Evolutionary conservation across 2,888 invertebrate genomes (phyloP).

Genomic region (Antitype chi): DNA sequence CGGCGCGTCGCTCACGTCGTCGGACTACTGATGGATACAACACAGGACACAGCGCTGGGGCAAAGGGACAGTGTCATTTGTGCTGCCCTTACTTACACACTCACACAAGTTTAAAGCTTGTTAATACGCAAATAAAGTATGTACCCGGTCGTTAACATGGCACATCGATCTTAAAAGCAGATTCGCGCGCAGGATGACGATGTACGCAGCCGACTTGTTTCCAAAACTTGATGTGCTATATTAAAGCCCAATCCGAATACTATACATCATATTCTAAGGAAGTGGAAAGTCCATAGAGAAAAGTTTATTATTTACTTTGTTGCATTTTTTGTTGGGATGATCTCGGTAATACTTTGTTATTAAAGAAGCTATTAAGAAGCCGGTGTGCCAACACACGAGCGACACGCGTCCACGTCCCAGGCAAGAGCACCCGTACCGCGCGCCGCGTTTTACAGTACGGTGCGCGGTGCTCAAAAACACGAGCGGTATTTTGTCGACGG

Average conservation of each 20-base stretch:
- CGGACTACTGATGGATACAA: not conserved
- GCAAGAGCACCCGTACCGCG: too few species aligned
- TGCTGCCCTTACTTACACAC: not conserved
- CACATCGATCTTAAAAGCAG: not conserved
- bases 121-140: not conserved
- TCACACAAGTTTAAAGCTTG: not conserved
- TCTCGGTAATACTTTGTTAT: not conserved
- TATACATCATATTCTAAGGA: not conserved
- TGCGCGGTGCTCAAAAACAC: too few species aligned
- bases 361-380: not conserved
- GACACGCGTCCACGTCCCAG: too few species aligned
- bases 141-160: not conserved
- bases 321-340: not conserved
- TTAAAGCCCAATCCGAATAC: not conserved
- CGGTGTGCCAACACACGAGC: too few species aligned
- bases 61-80: not conserved
- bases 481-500: too few species aligned
- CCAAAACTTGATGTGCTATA: not conserved
- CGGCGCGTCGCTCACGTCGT: slow-evolving; percentile 4
- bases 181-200: not conserved
- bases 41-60: not conserved
- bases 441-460: too few species aligned
- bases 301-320: not conserved
- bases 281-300: not conserved
- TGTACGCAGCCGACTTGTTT: not conserved